Evolutionary conservation across 1,140 invertebrate genomes (phyloP).

Genomic region (Lordiphosa mommai): DNA sequence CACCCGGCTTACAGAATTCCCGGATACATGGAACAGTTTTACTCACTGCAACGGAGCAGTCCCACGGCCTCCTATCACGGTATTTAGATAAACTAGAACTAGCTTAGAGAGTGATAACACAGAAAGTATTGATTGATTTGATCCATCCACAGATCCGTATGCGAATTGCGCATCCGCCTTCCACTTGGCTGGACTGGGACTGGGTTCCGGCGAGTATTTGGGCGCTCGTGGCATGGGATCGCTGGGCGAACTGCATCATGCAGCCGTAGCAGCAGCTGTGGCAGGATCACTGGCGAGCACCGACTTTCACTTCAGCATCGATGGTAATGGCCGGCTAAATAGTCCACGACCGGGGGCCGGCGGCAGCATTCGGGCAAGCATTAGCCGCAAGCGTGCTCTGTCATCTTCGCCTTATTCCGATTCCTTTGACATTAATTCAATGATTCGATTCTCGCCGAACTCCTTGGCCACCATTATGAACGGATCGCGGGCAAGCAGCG

Average conservation of each 20-base stretch:
- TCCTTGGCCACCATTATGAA: conserved; percentile 95
- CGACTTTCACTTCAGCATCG: conserved; percentile 87
- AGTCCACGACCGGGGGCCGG: conserved; percentile 81
- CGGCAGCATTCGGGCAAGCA: conserved; percentile 83
- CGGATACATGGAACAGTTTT: conserved; percentile 86
- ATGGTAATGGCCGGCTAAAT: conserved; percentile 81
- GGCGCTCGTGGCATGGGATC: conserved; percentile 52
- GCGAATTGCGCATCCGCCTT: conserved; percentile 60
- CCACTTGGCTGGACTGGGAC: conserved; percentile 62
- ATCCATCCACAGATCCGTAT: conserved; percentile 58
- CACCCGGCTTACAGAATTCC: conserved; percentile 85
- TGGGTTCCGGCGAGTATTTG: conserved; percentile 71
- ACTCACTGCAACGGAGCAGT: conserved; percentile 83
- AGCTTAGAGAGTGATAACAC: neutral
- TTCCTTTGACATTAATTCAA: conserved; percentile 95
- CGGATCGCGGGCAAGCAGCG: conserved; percentile 90
- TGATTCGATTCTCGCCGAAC: conserved; percentile 96
- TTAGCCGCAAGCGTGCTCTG: conserved; percentile 92
- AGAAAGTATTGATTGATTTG: neutral
- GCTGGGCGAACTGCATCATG: conserved; percentile 63
- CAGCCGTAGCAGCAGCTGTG: conserved; percentile 64
- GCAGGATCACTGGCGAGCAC: conserved; percentile 84
- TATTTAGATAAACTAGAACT: conserved; percentile 46
- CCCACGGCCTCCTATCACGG: conserved; percentile 81
- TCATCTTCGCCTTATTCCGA: conserved; percentile 97